phyloP scores from a whole-genome alignment of 2,113 vertebrate species.

The Campylorhamphus procurvoides region DNA sequence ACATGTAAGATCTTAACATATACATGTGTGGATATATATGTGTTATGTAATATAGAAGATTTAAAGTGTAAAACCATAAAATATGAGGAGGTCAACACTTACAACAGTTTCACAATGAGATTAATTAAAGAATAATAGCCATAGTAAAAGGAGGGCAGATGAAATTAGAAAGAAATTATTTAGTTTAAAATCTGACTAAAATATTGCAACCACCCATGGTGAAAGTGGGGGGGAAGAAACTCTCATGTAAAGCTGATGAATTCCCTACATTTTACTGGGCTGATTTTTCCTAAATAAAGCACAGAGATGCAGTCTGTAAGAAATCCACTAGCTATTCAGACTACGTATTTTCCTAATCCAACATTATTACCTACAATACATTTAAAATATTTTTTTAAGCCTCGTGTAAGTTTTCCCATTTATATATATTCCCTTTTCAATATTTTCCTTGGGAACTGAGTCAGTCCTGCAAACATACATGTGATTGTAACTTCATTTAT shows the following conservation, averaged over 20 bases:
- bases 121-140: background rate
- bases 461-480: background rate
- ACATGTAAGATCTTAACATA: background rate
- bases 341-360: background rate
- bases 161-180: background rate
- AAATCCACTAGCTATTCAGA: background rate
- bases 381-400: background rate
- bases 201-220: background rate
- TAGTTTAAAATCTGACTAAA: background rate
- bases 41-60: background rate
- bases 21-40: background rate
- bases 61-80: background rate
- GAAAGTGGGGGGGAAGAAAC: background rate
- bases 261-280: background rate
- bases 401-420: background rate
- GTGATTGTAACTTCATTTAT: background rate
- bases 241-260: background rate
- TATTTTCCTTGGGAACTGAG: background rate
- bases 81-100: background rate
- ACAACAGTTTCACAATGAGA: background rate
- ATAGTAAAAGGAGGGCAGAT: background rate
- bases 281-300: background rate
- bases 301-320: background rate
- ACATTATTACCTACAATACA: background rate
- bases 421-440: background rate